phyloP scores from a whole-genome alignment of 2,888 invertebrate species.

The Luperina testacea region DNA sequence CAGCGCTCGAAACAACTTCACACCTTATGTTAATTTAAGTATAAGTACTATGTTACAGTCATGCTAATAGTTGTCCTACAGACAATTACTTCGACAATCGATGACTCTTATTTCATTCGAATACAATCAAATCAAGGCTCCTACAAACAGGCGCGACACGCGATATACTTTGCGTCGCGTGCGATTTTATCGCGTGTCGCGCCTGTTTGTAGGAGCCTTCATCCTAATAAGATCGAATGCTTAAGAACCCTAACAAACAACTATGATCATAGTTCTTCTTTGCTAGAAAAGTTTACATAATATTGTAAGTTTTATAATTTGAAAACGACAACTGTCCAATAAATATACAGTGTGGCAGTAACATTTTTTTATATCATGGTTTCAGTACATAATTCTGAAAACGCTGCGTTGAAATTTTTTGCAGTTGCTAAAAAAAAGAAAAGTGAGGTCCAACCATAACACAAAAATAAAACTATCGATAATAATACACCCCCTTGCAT shows the following conservation, averaged over 20 bases:
- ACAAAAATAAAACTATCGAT: slow-evolving; percentile 26
- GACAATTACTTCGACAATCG: no score
- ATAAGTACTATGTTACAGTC: no score
- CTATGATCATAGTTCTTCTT: neutral
- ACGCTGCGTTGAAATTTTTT: no score
- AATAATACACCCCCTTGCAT: slow-evolving; percentile 18
- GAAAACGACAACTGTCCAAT: neutral
- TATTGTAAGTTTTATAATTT: neutral
- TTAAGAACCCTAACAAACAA: neutral
- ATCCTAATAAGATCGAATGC: neutral
- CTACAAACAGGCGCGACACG: no score
- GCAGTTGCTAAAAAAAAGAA: no score
- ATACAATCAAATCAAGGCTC: no score
- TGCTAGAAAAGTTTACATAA: neutral
- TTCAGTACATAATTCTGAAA: no score
- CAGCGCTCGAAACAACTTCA: slow-evolving; percentile 2
- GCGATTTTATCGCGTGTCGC: no score
- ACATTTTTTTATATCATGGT: no score
- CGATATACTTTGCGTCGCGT: no score
- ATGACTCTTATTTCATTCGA: neutral
- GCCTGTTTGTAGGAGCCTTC: no score
- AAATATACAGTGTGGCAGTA: neutral
- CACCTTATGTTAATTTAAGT: slow-evolving; percentile 6
- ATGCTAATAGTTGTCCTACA: neutral
- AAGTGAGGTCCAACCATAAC: neutral